These are phyloP conservation scores for Phenganax marumi DNA, from an alignment of 92 coral and sea anemone species.

Conservation along the genomic window DNA sequence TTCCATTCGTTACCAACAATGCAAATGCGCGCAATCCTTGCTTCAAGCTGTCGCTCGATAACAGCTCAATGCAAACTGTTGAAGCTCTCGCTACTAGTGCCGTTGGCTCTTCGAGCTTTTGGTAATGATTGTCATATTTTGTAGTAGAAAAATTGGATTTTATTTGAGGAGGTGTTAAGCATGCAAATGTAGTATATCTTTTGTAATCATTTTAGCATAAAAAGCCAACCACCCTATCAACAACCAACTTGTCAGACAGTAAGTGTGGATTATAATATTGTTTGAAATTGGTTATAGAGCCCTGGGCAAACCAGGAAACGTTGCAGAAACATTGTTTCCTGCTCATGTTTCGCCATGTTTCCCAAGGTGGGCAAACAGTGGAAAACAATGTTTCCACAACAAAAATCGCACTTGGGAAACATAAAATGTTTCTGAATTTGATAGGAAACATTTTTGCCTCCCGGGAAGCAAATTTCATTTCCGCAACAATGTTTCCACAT, in stretches of 20 bases:
- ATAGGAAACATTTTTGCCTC: too few species aligned
- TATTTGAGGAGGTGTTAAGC: background rate
- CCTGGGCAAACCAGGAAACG: too few species aligned
- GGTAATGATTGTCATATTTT: constrained; percentile 22
- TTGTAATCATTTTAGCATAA: constrained; percentile 4
- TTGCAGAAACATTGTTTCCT: too few species aligned
- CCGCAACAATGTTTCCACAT: too few species aligned
- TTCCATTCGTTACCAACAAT: constrained; percentile 47
- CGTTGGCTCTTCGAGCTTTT: constrained; percentile 32
- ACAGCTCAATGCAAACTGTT: constrained; percentile 62
- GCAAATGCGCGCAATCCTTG: constrained; percentile 68
- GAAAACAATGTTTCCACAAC: too few species aligned
- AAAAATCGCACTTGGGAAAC: too few species aligned
- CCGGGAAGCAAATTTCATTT: too few species aligned
- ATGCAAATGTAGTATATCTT: background rate
- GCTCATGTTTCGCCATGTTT: too few species aligned
- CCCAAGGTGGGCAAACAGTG: too few species aligned
- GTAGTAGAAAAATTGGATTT: background rate
- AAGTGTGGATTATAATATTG: background rate
- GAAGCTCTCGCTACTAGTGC: constrained; percentile 63
- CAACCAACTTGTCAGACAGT: constrained; percentile 32
- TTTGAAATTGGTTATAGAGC: background rate
- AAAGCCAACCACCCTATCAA: constrained; percentile 21
- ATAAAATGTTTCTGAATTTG: too few species aligned
- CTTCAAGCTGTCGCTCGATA: constrained; percentile 43